Conservation (phyloP, 2,888 invertebrate species). For the Dichetophora obliterata region DNA sequence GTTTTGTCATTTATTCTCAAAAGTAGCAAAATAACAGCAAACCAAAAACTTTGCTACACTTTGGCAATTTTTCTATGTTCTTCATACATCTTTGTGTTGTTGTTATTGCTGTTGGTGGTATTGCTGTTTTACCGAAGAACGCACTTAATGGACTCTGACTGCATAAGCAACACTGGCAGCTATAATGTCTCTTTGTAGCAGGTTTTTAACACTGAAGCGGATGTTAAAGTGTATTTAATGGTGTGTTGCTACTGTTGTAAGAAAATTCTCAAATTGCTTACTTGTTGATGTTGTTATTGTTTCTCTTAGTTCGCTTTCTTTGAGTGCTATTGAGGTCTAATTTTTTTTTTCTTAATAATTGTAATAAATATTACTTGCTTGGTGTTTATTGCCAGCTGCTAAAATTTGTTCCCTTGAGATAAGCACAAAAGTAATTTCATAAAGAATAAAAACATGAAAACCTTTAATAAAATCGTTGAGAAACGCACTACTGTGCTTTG, state of each 20-base stretch:
- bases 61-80: too few species aligned
- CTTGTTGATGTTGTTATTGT: not conserved
- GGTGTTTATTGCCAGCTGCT: too few species aligned
- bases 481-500: too few species aligned
- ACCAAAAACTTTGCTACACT: too few species aligned
- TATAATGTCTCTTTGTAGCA: not conserved
- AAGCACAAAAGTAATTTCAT: too few species aligned
- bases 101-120: not conserved
- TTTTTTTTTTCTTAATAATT: not conserved
- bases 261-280: not conserved
- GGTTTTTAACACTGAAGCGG: not conserved
- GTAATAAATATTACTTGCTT: too few species aligned
- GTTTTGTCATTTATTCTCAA: slow-evolving; percentile 24
- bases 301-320: not conserved
- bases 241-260: too few species aligned
- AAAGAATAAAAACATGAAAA: too few species aligned
- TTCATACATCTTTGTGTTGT: not conserved
- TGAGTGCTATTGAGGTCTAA: not conserved
- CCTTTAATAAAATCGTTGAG: too few species aligned
- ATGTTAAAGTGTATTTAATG: not conserved
- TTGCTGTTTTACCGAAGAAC: not conserved
- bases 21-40: not conserved
- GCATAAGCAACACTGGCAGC: slow-evolving; percentile 7
- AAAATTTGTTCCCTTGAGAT: too few species aligned
- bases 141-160: slow-evolving; percentile 15